Evolutionary conservation across 2,113 vertebrate genomes (phyloP).

Genomic region (Gymnarchus niloticus): DNA sequence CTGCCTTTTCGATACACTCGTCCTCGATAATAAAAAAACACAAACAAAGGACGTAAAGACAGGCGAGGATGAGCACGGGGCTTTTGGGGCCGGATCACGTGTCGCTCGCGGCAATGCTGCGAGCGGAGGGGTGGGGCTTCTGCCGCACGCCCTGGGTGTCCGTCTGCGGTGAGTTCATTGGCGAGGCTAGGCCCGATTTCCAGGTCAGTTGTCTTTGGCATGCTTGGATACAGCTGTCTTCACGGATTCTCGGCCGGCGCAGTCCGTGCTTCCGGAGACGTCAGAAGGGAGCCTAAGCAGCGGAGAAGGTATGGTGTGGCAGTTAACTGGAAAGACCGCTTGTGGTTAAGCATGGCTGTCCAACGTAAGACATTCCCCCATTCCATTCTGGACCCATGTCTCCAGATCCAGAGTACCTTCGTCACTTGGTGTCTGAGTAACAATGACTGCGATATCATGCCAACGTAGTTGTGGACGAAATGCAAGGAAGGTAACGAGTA

Average conservation of each 20-base stretch:
- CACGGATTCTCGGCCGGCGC: constrained; percentile 54
- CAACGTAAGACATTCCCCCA: constrained; percentile 27
- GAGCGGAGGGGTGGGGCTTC: constrained; percentile 21
- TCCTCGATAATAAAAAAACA: neutral
- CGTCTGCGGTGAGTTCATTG: constrained; percentile 52
- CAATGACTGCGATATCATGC: constrained; percentile 49
- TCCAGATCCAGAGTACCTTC: too few species aligned
- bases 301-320: constrained; percentile 43
- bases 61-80: neutral
- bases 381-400: constrained; percentile 26
- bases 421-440: constrained; percentile 13
- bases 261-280: constrained; percentile 55
- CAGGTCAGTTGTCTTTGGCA: constrained; percentile 68
- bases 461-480: constrained; percentile 29
- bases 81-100: neutral
- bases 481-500: constrained; percentile 21
- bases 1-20: neutral
- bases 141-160: constrained; percentile 49
- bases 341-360: constrained; percentile 48
- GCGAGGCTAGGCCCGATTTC: constrained; percentile 57
- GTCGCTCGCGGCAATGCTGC: constrained; percentile 26
- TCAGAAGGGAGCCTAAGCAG: constrained; percentile 47
- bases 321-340: constrained; percentile 54
- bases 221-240: constrained; percentile 63
- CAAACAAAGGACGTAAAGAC: neutral